These are phyloP conservation scores for Anoplophora glabripennis DNA, from an alignment of 1,140 invertebrate species.

Conservation along the genomic window DNA sequence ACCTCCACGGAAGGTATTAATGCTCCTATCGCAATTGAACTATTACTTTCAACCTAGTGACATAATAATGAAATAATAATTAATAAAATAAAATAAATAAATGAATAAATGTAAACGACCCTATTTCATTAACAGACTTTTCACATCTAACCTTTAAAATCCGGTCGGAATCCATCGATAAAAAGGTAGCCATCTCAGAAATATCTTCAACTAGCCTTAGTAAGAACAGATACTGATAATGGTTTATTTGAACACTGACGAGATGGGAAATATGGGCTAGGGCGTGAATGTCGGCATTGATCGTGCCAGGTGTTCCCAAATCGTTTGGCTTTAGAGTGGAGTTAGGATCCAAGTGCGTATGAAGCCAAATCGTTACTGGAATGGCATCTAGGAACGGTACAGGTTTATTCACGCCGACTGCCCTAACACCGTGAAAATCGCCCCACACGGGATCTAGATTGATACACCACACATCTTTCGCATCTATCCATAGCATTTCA, in stretches of 20 bases:
- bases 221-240: conserved; percentile 90
- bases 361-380: conserved; percentile 80
- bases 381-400: conserved; percentile 88
- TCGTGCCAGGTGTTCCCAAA: not conserved
- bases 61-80: not conserved
- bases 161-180: conserved; percentile 74
- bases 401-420: conserved; percentile 67
- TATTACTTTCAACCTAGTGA: conserved; percentile 45
- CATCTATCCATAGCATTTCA: conserved; percentile 79
- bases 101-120: no score
- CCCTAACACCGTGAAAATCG: conserved; percentile 81
- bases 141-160: conserved; percentile 56
- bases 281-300: conserved; percentile 61
- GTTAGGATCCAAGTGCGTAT: conserved; percentile 51
- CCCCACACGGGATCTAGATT: conserved; percentile 88
- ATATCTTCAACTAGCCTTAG: conserved; percentile 79
- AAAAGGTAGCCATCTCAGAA: conserved; percentile 73
- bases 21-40: conserved; percentile 70
- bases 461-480: conserved; percentile 84
- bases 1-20: conserved; percentile 82
- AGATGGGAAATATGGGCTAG: conserved; percentile 74
- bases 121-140: not conserved
- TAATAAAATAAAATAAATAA: not conserved
- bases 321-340: conserved; percentile 34
- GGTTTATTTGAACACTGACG: conserved; percentile 83